Conservation (phyloP, 2,113 vertebrate species). For the Campylorhamphus procurvoides region DNA sequence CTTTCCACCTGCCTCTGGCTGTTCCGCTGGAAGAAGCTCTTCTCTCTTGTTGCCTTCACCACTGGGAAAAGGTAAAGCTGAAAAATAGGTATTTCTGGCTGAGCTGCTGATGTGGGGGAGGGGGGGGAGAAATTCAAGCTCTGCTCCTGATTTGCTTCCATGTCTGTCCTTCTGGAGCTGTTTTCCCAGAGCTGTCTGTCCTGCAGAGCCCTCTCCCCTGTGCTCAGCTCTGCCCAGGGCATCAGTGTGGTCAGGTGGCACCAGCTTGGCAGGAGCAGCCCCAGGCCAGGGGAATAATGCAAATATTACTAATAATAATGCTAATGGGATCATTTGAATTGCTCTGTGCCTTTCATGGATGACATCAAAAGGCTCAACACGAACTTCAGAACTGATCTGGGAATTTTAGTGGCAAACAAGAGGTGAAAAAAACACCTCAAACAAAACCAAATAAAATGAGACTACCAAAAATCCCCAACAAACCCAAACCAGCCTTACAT, state of each 20-base stretch:
- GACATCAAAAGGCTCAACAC: neutral
- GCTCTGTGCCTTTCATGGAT: neutral
- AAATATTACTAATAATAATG: neutral
- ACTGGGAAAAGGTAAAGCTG: neutral
- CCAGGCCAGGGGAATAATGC: neutral
- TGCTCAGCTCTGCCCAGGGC: neutral
- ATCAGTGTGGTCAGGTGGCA: neutral
- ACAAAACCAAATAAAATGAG: neutral
- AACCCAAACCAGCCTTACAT: neutral
- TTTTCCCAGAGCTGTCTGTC: neutral
- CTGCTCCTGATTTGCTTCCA: neutral
- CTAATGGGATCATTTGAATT: neutral
- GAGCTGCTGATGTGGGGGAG: neutral
- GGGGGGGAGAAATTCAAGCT: neutral
- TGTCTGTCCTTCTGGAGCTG: neutral
- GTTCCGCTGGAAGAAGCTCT: neutral
- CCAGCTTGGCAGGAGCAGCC: neutral
- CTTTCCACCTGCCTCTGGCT: neutral
- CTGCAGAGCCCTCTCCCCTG: accelerated
- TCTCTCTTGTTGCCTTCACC: neutral
- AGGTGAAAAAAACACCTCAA: neutral
- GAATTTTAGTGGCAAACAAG: neutral
- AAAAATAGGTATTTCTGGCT: neutral
- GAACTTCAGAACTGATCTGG: neutral
- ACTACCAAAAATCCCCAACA: neutral